These are phyloP conservation scores for Silurus aristotelis DNA, from an alignment of 2,797 vertebrate species.

Conservation along the genomic window DNA sequence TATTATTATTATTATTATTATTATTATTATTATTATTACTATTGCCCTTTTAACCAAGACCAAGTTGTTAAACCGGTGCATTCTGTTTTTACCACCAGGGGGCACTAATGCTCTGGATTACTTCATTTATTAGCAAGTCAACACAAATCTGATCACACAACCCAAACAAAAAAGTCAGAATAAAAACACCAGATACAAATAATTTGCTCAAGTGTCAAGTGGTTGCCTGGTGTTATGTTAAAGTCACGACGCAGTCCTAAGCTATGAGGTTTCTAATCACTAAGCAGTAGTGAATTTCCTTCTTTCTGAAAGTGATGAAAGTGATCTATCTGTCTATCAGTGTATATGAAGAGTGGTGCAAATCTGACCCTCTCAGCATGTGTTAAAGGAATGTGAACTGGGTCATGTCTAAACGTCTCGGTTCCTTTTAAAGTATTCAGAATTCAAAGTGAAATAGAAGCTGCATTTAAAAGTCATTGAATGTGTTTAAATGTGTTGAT, in stretches of 20 bases:
- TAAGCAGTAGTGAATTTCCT: no score
- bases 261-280: no score
- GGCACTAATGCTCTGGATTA: conserved; percentile 15
- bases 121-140: not conserved
- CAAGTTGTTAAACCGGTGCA: not conserved
- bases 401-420: not conserved
- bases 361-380: not conserved
- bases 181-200: not conserved
- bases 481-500: not conserved
- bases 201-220: conserved; percentile 1
- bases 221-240: not conserved
- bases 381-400: not conserved
- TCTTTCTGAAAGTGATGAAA: not conserved
- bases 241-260: not conserved
- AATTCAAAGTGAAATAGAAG: not conserved
- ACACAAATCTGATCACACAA: not conserved
- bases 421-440: not conserved
- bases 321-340: no score
- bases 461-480: not conserved
- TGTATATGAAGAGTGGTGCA: not conserved
- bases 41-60: not conserved
- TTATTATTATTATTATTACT: conserved; percentile 1
- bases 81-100: conserved; percentile 37
- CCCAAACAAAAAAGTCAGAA: not conserved
- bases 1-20: not conserved